Evolutionary conservation across 2,797 vertebrate species (phyloP), one percentile per base, ranked within the genome.

Genomic region (Sebastes kiyomatsui): DNA sequence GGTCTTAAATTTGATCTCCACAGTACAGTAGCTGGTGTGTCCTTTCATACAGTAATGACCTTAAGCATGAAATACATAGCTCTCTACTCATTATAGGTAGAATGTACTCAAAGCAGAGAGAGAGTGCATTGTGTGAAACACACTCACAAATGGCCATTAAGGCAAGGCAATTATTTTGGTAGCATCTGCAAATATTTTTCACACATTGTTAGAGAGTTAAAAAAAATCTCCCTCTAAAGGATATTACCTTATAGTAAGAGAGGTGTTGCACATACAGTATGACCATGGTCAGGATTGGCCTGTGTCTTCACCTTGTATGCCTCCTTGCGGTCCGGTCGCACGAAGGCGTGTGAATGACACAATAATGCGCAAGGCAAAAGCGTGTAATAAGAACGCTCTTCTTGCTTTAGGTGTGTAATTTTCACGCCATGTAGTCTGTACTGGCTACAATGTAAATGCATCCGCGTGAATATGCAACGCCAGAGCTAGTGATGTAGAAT

Each of bases 1-100:
- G 75, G 56, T 81, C 72, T 42, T 46, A 61, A 59, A 77, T 80
- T 16, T 75, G 77, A 80, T 61, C 38, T 38, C 9, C 14, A 56
- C 38, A 65, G 28, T 65, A 23, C 27, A 58, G 25, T 10, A 38
- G 58, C 60, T 28, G 38, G 52, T 20, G 42, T 72, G 73, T 76
- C 55, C 67, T 80, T 56, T 75, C 28, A 33, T 10, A 32, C 0
- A 61, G 58, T 30, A 38, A 18, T 20, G 67, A 75, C 73, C 70
- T 72, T 9, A 46, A 32, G 23, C 6, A 12, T 7, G 2, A 52
- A 76, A 33, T 60, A 55, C 13, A 27, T 23, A 23, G 23, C 52
- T 61, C 67, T 32, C 42, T 35, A n/a, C 52, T 56, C 4, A 3
- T 22, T 42, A 22, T 16, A 68, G 28, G 8, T 22, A 9, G 30